phyloP scores from a whole-genome alignment of 2,113 vertebrate genomes.

The Hirundichthys speculiger region DNA sequence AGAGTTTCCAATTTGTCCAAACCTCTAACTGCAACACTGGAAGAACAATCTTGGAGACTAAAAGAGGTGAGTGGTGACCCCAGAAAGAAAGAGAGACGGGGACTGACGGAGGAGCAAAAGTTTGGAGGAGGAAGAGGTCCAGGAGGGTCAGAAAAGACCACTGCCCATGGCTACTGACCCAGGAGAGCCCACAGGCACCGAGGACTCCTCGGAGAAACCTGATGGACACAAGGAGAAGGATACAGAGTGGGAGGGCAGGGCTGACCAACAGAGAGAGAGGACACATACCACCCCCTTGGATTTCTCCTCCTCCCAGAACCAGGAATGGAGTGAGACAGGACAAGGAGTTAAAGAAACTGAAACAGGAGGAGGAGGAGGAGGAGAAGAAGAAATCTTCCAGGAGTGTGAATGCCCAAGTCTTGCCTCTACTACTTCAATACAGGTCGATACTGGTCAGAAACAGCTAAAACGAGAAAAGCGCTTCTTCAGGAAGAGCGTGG shows the following conservation, averaged over 20 bases:
- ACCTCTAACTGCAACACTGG: conserved; percentile 29
- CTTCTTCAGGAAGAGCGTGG: conserved; percentile 91
- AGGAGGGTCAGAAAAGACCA: conserved; percentile 56
- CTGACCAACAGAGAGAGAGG: conserved; percentile 65
- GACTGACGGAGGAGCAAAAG: conserved; percentile 74
- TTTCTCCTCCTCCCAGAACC: conserved; percentile 66
- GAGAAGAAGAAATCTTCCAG: conserved; percentile 65
- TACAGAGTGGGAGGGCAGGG: conserved; percentile 60
- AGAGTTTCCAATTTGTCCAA: conserved; percentile 12
- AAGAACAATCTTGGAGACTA: conserved; percentile 27
- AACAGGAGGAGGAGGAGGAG: conserved; percentile 70
- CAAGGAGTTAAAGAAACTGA: conserved; percentile 55
- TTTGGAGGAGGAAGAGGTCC: conserved; percentile 74
- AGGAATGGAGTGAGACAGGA: conserved; percentile 45
- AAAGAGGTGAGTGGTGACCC: conserved; percentile 56
- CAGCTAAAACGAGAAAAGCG: conserved; percentile 84
- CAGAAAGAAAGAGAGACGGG: conserved; percentile 77
- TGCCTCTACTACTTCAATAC: conserved; percentile 61
- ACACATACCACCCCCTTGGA: conserved; percentile 65
- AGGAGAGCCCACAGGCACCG: conserved; percentile 89
- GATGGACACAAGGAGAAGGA: conserved; percentile 81
- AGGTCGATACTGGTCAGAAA: conserved; percentile 66
- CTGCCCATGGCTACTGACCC: conserved; percentile 90
- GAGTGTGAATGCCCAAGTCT: conserved; percentile 60
- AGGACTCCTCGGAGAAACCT: conserved; percentile 89